These are phyloP conservation scores for Tetranychus truncatus DNA, from an alignment of 2,888 invertebrate genomes.

Conservation along the genomic window DNA sequence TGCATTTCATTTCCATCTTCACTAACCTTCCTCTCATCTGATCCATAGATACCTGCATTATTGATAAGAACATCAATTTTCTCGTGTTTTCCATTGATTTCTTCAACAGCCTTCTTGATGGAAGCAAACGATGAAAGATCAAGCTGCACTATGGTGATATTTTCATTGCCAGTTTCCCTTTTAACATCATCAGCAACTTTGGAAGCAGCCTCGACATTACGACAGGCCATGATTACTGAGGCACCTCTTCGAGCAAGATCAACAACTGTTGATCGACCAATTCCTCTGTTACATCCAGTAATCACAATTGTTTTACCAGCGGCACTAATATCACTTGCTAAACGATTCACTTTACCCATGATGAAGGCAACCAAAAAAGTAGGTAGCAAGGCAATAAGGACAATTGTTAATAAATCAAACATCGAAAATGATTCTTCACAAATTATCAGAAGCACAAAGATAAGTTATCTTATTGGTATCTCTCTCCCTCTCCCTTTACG, in stretches of 20 bases:
- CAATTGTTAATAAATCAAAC: background rate
- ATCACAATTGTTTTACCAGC: background rate
- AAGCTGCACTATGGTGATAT: slow-evolving; percentile 37
- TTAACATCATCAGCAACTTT: slow-evolving; percentile 36
- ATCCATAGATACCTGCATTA: slow-evolving; percentile 58
- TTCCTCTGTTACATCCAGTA: background rate
- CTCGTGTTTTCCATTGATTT: slow-evolving; percentile 51
- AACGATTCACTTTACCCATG: background rate
- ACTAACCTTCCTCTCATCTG: slow-evolving; percentile 39
- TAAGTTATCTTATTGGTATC: no score
- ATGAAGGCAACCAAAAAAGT: background rate
- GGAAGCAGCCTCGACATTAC: slow-evolving; percentile 53
- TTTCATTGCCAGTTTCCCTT: slow-evolving; percentile 29
- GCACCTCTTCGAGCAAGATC: slow-evolving; percentile 37
- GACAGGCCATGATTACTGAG: slow-evolving; percentile 63
- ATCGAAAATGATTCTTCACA: background rate
- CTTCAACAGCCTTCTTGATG: slow-evolving; percentile 56
- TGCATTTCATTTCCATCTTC: slow-evolving; percentile 68
- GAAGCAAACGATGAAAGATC: slow-evolving; percentile 37
- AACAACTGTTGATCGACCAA: slow-evolving; percentile 15
- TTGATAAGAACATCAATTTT: slow-evolving; percentile 63
- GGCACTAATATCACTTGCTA: background rate
- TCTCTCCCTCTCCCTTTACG: no score
- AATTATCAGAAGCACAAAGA: no score
- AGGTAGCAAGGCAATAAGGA: background rate